phyloP scores from a whole-genome alignment of 2,888 invertebrate species.

The Drosophila vallismaia region DNA sequence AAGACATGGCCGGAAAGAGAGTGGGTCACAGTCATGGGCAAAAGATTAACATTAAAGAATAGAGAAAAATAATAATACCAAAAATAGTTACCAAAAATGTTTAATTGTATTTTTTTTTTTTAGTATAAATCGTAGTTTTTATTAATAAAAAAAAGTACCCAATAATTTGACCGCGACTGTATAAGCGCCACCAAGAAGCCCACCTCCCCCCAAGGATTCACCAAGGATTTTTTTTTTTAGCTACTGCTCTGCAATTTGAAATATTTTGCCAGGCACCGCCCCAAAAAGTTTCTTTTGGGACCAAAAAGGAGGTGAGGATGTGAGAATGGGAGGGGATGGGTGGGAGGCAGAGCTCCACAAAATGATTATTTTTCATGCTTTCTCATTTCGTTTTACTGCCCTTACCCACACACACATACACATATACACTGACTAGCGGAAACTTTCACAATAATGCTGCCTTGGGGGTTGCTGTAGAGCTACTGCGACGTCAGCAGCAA shows the following conservation, averaged over 20 bases:
- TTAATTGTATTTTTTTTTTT: no score
- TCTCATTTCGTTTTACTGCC: constrained; percentile 74
- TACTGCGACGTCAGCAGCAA: constrained; percentile 40
- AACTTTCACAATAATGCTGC: constrained; percentile 70
- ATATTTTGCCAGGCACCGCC: constrained; percentile 71
- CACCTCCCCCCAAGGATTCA: constrained; percentile 24
- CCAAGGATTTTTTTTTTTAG: constrained; percentile 33
- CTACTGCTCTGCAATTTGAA: constrained; percentile 55
- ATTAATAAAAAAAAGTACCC: not conserved
- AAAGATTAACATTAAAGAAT: constrained; percentile 1
- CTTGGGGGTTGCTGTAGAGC: constrained; percentile 56
- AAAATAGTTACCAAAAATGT: no score
- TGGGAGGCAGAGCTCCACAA: constrained; percentile 34
- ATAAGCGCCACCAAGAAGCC: not conserved
- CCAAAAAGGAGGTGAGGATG: not conserved
- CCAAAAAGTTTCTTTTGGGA: constrained; percentile 56
- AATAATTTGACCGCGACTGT: constrained; percentile 12
- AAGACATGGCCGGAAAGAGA: constrained; percentile 17
- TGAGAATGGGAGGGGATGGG: constrained; percentile 6
- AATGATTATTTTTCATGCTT: constrained; percentile 75
- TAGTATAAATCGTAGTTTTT: no score
- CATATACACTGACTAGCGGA: constrained; percentile 28
- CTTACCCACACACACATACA: constrained; percentile 30
- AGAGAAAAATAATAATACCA: not conserved
- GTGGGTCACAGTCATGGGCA: constrained; percentile 13